Evolutionary conservation across 2,113 vertebrate species (phyloP).

Genomic region (Protobothrops mucrosquamatus): DNA sequence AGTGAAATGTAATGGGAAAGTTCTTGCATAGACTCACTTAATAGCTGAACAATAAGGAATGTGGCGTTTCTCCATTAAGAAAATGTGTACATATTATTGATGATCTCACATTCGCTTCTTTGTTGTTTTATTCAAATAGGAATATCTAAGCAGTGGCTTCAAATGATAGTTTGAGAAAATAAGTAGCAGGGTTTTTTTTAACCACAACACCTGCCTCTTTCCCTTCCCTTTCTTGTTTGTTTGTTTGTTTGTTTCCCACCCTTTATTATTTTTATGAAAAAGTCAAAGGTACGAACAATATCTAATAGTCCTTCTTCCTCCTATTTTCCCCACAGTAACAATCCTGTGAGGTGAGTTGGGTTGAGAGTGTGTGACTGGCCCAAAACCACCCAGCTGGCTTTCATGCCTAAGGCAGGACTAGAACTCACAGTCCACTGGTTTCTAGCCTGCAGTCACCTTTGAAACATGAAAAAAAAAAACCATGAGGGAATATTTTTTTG

Average conservation of each 20-base stretch:
- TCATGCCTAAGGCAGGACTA: neutral
- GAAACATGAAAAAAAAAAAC: slow-evolving; percentile 15
- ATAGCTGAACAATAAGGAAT: neutral
- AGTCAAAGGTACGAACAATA: neutral
- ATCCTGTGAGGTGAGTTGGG: neutral
- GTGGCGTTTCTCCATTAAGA: accelerated
- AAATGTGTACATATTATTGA: neutral
- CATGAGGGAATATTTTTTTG: slow-evolving; percentile 37
- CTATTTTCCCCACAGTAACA: neutral
- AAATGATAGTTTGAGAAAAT: neutral
- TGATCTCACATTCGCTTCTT: neutral
- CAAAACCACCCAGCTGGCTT: neutral
- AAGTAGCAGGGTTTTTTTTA: neutral
- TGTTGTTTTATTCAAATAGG: neutral
- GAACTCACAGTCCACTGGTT: neutral
- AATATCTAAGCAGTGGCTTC: neutral
- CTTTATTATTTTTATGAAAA: neutral
- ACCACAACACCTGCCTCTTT: neutral
- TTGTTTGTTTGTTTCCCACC: neutral
- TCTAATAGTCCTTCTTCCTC: neutral
- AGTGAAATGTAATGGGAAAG: neutral
- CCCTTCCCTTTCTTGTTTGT: slow-evolving; percentile 10
- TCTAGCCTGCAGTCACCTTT: slow-evolving; percentile 3
- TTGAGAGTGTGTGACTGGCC: neutral
- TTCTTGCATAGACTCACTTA: neutral